phyloP scores from a whole-genome alignment of 1,140 invertebrate species.

The Thalassaphorura encarpata region DNA sequence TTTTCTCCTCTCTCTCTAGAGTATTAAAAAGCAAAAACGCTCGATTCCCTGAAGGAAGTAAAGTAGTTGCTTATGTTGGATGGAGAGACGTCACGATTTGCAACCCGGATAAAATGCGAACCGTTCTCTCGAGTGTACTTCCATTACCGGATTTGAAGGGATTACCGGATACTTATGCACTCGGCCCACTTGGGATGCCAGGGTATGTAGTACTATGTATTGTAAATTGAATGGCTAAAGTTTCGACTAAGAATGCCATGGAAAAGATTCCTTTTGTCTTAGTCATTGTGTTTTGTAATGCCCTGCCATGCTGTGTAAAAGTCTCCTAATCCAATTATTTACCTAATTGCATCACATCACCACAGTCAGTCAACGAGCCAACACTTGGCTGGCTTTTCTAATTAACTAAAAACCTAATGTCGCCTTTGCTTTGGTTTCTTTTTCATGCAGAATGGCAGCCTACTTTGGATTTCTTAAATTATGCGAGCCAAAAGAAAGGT shows the following conservation, averaged over 20 bases:
- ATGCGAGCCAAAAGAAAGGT: constrained; percentile 48
- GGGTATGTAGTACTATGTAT: constrained; percentile 4
- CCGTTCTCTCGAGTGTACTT: background rate
- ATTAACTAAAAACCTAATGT: too few relatives aligned
- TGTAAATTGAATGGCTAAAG: background rate
- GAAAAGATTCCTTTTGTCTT: too few relatives aligned
- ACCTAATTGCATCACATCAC: too few relatives aligned
- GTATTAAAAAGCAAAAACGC: constrained; percentile 49
- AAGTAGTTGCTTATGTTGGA: constrained; percentile 28
- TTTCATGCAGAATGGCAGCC: constrained; percentile 43
- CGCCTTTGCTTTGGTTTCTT: too few relatives aligned
- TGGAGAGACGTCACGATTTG: constrained; percentile 15
- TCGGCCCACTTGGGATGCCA: constrained; percentile 16
- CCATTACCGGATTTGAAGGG: constrained; percentile 23
- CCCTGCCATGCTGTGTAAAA: too few relatives aligned
- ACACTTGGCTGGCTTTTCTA: too few relatives aligned
- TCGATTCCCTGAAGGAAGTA: constrained; percentile 48
- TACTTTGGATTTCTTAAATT: constrained; percentile 59
- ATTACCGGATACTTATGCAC: constrained; percentile 14
- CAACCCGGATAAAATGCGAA: constrained; percentile 20
- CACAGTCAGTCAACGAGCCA: too few relatives aligned
- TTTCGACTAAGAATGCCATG: too few relatives aligned
- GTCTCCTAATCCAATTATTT: too few relatives aligned
- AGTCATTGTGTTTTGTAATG: too few relatives aligned
- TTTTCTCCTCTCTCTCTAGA: constrained; percentile 22